Percentiles rank a stretch among this genome's conserved stretches.
These are phyloP conservation scores for Centruroides vittatus DNA, from an alignment of 1,140 invertebrate genomes.

Conservation along the genomic window DNA sequence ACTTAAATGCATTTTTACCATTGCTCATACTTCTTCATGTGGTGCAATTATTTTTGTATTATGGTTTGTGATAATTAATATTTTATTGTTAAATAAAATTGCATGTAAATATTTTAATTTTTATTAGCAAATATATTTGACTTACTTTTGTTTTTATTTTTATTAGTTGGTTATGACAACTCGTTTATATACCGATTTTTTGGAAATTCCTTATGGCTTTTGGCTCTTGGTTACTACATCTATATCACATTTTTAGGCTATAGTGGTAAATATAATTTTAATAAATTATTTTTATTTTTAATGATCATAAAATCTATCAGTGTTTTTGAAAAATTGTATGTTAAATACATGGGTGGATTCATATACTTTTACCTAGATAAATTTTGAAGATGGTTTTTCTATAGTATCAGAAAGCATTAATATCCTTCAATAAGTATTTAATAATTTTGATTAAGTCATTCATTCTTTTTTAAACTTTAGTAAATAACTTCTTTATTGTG, in stretches of 20 bases:
- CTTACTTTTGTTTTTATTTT: constrained; percentile 15
- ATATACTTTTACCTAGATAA: no score
- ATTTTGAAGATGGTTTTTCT: no score
- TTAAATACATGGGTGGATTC: no score
- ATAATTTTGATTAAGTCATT: no score
- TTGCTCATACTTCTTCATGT: constrained; percentile 85
- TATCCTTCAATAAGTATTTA: no score
- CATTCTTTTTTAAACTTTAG: no score
- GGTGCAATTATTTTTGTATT: constrained; percentile 76
- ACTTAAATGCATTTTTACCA: constrained; percentile 96
- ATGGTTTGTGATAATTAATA: constrained; percentile 43
- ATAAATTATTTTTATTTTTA: neutral
- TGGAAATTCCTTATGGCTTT: constrained; percentile 88
- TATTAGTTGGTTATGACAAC: constrained; percentile 58
- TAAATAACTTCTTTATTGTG: no score
- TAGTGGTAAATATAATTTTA: constrained; percentile 54
- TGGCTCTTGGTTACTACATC: constrained; percentile 81
- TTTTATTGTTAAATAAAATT: neutral
- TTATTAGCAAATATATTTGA: no score
- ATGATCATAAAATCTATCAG: no score
- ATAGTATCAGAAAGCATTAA: no score
- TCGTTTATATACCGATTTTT: constrained; percentile 63
- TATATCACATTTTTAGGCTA: constrained; percentile 98
- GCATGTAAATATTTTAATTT: no score
- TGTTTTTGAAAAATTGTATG: no score